Conservation (phyloP, 2,113 vertebrate species). For the Puntigrus tetrazona region DNA sequence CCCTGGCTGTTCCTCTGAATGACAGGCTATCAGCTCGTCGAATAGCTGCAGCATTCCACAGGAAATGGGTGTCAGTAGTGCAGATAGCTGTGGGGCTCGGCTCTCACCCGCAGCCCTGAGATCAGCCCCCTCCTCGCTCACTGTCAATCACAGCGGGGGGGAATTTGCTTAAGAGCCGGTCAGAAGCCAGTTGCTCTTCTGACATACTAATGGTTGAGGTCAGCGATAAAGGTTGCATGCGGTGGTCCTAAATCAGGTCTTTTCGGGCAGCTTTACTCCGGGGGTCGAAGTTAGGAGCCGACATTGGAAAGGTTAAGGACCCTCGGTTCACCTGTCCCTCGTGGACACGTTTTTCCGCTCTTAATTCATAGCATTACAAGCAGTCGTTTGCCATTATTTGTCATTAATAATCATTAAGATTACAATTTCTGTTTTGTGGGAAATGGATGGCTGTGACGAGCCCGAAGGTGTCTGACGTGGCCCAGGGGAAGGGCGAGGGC, state of each 20-base stretch:
- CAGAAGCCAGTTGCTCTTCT: slow-evolving; percentile 31
- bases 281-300: slow-evolving; percentile 32
- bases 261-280: slow-evolving; percentile 32
- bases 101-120: slow-evolving; percentile 41
- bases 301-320: background rate
- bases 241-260: slow-evolving; percentile 36
- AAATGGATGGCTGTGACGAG: background rate
- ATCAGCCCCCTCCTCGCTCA: slow-evolving; percentile 8
- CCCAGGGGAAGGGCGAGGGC: slow-evolving; percentile 3
- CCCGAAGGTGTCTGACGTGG: background rate
- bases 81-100: slow-evolving; percentile 39
- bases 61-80: slow-evolving; percentile 50
- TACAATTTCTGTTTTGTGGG: background rate
- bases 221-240: slow-evolving; percentile 1
- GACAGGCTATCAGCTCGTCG: slow-evolving; percentile 18
- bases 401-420: slow-evolving; percentile 33
- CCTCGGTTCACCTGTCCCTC: background rate
- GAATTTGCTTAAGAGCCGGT: slow-evolving; percentile 28
- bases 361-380: background rate
- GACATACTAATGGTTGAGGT: slow-evolving; percentile 42
- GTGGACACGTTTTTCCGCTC: background rate
- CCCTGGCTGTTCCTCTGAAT: slow-evolving; percentile 3
- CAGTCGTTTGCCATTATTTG: background rate
- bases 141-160: slow-evolving; percentile 44
- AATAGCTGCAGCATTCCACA: slow-evolving; percentile 43